Evolutionary conservation across 2,797 vertebrate species (phyloP), one percentile per base, ranked within the genome.

Genomic region (Decapterus maruadsi): DNA sequence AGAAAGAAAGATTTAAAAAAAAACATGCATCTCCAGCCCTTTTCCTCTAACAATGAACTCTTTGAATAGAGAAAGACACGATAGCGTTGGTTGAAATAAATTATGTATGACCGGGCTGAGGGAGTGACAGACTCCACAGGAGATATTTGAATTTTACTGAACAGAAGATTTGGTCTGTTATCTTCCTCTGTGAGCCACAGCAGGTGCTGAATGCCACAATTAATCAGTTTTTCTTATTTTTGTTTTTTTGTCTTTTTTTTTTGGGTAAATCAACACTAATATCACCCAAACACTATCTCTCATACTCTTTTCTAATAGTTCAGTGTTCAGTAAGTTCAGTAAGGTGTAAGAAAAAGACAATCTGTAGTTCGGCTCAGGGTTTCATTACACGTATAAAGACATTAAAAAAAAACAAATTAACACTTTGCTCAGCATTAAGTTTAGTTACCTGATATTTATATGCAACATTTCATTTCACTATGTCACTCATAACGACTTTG

Each of bases 21-120:
- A 10, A 54, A 29, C 55, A 42, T 74, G 45, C 62, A 40, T 72
- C 53, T 62, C 17, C 9, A 68, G 14, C 38, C 42, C 53, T 68
- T 78, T 46, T 17, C 7, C 8, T 26, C 51, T 40, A 19, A 48
- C 53, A 70, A 6, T 79, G 70, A 72, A 63, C 76, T 74, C 50
- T n/a, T 62, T 57, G 51, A 77, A 80, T 55, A 61, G 50, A 51
- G 6, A 72, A 46, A 60, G 71, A 82, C 63, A 73, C 12, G 58
- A 31, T 48, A 68, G 38, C 45, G 22, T 66, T 69, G 72, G 64
- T 43, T 72, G 45, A 53, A 68, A 82, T 89, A 77, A 87, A 83
- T 83, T 75, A 83, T 86, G 69, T 65, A 80, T 81, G 43, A 46
- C 7, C 0, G 9, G 56, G 74, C 34, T 62, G 61, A 75, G 63